These are phyloP conservation scores for Gallinago paraguaiae DNA, from an alignment of 2,113 vertebrate genomes.

Conservation along the genomic window DNA sequence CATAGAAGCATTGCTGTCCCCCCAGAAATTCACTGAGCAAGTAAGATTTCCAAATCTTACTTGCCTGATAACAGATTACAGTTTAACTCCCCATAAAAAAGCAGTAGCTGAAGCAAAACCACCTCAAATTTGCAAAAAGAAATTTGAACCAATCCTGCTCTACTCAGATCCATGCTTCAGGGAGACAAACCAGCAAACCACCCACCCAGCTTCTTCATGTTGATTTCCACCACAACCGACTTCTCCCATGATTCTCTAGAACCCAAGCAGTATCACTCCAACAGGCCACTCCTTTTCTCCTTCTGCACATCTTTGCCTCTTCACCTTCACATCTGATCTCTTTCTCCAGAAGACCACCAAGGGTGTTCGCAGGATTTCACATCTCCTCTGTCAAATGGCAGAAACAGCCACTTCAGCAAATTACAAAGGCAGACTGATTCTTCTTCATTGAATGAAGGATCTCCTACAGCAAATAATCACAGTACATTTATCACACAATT, in stretches of 20 bases:
- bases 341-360: background rate
- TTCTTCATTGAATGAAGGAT: background rate
- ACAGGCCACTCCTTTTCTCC: background rate
- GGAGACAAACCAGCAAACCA: background rate
- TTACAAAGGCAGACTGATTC: background rate
- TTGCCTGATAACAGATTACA: background rate
- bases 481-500: background rate
- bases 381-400: background rate
- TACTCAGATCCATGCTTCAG: background rate
- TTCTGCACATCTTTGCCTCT: background rate
- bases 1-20: background rate
- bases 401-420: background rate
- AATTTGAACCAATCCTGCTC: background rate
- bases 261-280: background rate
- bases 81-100: background rate
- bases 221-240: background rate
- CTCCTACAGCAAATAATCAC: background rate
- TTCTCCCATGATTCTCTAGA: background rate
- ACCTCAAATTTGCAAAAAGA: background rate
- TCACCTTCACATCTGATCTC: background rate
- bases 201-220: background rate
- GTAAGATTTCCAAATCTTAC: background rate
- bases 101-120: background rate
- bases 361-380: background rate
- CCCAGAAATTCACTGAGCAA: background rate